A percentile compares a stretch with the other conserved stretches of the same genome.
These are phyloP conservation scores for Petroica traversi DNA, from an alignment of 2,113 vertebrate genomes.

Conservation along the genomic window DNA sequence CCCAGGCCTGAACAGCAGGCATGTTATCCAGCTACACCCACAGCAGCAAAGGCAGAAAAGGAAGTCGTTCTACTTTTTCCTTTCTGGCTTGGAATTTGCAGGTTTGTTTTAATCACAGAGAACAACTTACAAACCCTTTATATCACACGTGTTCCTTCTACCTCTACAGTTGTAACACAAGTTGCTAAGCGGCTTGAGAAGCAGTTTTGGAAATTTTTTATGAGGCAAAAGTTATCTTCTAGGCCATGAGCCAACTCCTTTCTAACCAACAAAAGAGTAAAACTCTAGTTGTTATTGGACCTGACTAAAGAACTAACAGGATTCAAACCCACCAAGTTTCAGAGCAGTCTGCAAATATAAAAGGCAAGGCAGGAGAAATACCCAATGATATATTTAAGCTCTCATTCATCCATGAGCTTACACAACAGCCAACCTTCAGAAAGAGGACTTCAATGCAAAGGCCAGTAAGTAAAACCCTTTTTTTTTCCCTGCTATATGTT, in stretches of 20 bases:
- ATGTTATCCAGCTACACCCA: neutral
- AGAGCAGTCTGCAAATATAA: neutral
- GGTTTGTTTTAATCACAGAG: neutral
- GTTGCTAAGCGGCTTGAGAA: neutral
- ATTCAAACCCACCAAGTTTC: accelerated
- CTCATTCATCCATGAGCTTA: neutral
- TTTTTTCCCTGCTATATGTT: neutral
- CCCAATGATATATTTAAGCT: neutral
- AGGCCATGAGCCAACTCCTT: neutral
- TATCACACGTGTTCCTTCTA: neutral
- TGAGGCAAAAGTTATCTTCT: neutral
- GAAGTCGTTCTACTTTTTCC: neutral
- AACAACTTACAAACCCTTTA: neutral
- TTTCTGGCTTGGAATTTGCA: neutral
- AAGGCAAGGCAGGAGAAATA: neutral
- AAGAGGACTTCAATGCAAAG: neutral
- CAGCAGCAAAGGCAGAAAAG: neutral
- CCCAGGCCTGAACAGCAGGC: neutral
- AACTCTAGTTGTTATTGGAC: neutral
- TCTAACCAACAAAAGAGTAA: neutral
- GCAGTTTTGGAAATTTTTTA: neutral
- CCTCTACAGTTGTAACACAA: neutral
- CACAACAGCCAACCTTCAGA: neutral
- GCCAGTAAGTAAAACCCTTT: neutral
- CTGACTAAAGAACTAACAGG: neutral